A percentile compares a stretch with the other conserved stretches of the same genome.
phyloP scores from a whole-genome alignment of 1,140 invertebrate species.

The Vanessa atalanta region DNA sequence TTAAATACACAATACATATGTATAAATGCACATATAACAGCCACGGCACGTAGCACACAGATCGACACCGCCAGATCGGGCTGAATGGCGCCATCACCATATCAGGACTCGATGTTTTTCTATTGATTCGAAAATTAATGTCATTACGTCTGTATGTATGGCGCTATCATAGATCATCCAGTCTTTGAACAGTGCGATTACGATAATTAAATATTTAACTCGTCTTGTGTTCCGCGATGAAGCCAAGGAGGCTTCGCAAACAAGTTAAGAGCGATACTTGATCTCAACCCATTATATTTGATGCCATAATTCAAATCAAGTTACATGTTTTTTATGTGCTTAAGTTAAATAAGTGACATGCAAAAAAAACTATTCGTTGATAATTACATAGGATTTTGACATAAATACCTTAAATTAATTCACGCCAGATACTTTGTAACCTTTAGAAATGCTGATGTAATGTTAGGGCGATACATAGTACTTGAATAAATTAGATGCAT shows the following conservation, averaged over 20 bases:
- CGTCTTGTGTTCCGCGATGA: not conserved
- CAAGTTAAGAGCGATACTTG: too few relatives aligned
- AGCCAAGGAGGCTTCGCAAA: not conserved
- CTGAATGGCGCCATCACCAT: constrained; percentile 48
- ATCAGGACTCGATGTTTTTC: constrained; percentile 50
- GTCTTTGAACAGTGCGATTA: not conserved
- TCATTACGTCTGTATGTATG: constrained; percentile 40
- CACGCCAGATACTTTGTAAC: too few relatives aligned
- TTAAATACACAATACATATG: constrained; percentile 17
- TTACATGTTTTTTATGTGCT: too few relatives aligned
- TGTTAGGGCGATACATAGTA: too few relatives aligned
- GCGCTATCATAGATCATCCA: not conserved
- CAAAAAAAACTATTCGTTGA: too few relatives aligned
- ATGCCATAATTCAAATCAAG: too few relatives aligned
- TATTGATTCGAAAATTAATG: constrained; percentile 61
- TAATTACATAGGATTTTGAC: too few relatives aligned
- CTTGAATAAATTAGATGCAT: too few relatives aligned
- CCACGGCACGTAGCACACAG: constrained; percentile 29
- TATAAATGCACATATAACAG: constrained; percentile 15
- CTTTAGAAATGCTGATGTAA: too few relatives aligned
- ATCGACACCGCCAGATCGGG: constrained; percentile 35
- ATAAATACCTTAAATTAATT: too few relatives aligned
- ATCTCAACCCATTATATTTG: too few relatives aligned
- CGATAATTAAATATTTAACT: not conserved
- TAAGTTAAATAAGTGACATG: too few relatives aligned